A percentile compares a stretch with the other conserved stretches of the same genome.
Evolutionary conservation across 2,797 vertebrate species (phyloP).

Genomic region (Hoplostethus atlanticus): DNA sequence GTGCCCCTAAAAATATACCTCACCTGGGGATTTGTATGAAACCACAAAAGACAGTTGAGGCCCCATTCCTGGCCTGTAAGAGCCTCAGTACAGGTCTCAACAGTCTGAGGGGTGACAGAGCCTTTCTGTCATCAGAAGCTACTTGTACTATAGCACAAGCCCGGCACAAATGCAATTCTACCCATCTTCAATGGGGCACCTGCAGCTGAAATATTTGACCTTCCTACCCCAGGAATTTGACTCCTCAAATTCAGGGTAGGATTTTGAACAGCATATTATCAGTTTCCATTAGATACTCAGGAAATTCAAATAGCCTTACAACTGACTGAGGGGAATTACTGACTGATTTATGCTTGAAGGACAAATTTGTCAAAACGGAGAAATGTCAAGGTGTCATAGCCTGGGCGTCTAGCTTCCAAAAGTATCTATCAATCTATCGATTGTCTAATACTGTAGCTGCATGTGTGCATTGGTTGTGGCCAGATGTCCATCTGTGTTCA

Average conservation of each 20-base stretch:
- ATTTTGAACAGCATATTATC: neutral
- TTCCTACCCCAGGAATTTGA: constrained; percentile 63
- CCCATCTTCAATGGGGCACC: constrained; percentile 71
- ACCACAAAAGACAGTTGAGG: constrained; percentile 3
- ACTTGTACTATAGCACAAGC: constrained; percentile 59
- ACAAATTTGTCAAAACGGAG: constrained; percentile 56
- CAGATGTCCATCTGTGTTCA: constrained; percentile 36
- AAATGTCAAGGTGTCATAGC: constrained; percentile 50
- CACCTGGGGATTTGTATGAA: constrained; percentile 7
- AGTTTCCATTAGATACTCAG: constrained; percentile 3
- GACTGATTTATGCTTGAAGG: constrained; percentile 58
- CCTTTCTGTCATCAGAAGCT: constrained; percentile 69
- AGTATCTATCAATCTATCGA: constrained; percentile 50
- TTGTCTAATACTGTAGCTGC: constrained; percentile 39
- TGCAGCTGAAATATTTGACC: constrained; percentile 75
- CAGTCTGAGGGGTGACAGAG: constrained; percentile 61
- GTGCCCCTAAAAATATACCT: neutral
- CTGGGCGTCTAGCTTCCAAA: constrained; percentile 23
- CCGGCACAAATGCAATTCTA: constrained; percentile 63
- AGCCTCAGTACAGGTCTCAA: constrained; percentile 23
- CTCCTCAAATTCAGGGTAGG: constrained; percentile 26
- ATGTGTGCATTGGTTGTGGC: constrained; percentile 9
- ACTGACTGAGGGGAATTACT: neutral
- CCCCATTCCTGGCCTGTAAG: constrained; percentile 13
- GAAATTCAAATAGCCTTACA: constrained; percentile 22